Base-by-base conservation (phyloP, 2,888 invertebrate genomes). In the Diarsia dahlii region DNA sequence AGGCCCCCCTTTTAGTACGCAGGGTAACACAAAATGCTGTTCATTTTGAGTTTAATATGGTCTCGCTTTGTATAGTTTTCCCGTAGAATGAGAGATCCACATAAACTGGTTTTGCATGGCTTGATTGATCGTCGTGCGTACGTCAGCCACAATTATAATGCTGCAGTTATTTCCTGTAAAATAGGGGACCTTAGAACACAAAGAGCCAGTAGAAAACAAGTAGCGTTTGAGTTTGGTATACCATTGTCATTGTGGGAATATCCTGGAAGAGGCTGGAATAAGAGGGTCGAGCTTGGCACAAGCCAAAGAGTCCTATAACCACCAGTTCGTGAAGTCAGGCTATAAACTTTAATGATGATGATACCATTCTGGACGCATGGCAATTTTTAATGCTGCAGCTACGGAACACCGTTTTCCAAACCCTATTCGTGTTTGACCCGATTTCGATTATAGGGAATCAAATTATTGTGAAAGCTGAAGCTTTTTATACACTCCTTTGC, bases 401-500 rank as follows among this genome's bases (percentile, higher is more conserved):
- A 73, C 81, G 76, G 81, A 84, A 84, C 72, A 56, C 39, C 34
- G 1, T 56, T 20, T 28, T 23, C 6, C 4, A 68, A 68, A 64
- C 45, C 28, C 15, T 10, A 9, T 63, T 84, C 64, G 46, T 68
- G 45, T 60, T 64, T 64, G 63, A 62, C 75, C 50, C 60, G 50
- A 68, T 81, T 81, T 76, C 70, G 71, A 72, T 71, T 65, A 68
- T 74, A 71, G 23, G 52, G 70, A 74, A 82, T 85, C 85, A 76
- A 86, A 85, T 86, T 86, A 84, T 80, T 78, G 65, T 78, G 63
- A 86, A 85, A 85, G 80, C 76, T 70, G 70, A 71, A 80, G 60
- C 39, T 58, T 78, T 85, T 85, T 80, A 84, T 84, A n/a, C n/a
- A n/a, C n/a, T n/a, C n/a, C n/a, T n/a, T n/a, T n/a, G n/a, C n/a